Base-by-base conservation (phyloP, 2,888 invertebrate species). In the Diplolepis rosae region DNA sequence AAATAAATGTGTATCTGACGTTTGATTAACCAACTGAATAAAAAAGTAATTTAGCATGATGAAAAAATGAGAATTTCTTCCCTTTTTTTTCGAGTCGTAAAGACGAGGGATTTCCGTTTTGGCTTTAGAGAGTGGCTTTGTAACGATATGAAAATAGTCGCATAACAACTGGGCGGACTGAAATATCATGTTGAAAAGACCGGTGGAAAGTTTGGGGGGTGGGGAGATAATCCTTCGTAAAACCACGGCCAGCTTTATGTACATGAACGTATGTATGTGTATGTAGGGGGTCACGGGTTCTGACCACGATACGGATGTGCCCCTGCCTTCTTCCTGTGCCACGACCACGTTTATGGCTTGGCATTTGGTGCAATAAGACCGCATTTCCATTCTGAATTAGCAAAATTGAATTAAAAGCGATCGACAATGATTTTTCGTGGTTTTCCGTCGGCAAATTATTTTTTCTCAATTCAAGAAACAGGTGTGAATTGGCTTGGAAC, bases 281-380 rank as follows among this genome's bases (percentile, higher is more conserved):
- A 75, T 73, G 79, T 76, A 82, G 88, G 87, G 87, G 86, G 89
- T 88, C 88, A 88, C 88, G 88, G 88, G 82, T 76, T 83, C 84
- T 88, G 88, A 83, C 83, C 88, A 89, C 87, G 87, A 84, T 88
- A 88, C 88, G 89, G 89, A 89, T 88, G 89, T 89, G 89, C 88
- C 88, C 86, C 88, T 88, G 88, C 89, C 88, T 85, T 88, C 88
- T 88, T 88, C 89, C 89, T 89, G 87, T 87, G 84, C 80, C 79
- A 79, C 83, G 80, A 84, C 83, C 82, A 82, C 79, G 82, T 80
- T 80, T 83, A 76, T 82, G 83, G 81, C 83, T 79, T 80, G 82
- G 83, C 82, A 84, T 84, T 84, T 83, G 78, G 80, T 81, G 84
- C 82, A 84, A 84, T 81, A 83, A 84, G 80, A 82, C 82, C 83